Evolutionary conservation across 2,888 invertebrate species (phyloP).

Genomic region (Myopa tessellatipennis): DNA sequence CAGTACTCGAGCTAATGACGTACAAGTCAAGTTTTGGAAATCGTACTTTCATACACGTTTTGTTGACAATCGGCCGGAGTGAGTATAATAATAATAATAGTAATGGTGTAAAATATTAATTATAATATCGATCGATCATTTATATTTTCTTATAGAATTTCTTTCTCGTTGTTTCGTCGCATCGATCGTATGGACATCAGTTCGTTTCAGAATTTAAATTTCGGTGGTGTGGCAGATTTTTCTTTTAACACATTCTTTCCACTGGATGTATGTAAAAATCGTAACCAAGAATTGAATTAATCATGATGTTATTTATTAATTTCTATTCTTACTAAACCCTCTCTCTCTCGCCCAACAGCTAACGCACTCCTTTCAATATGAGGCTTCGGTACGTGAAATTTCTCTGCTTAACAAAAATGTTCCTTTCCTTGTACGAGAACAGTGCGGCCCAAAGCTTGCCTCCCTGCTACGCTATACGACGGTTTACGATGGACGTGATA

Average conservation of each 20-base stretch:
- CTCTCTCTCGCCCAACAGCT: conserved; percentile 69
- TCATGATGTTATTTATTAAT: not conserved
- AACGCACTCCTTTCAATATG: conserved; percentile 89
- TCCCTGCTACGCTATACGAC: conserved; percentile 86
- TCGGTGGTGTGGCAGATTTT: conserved; percentile 82
- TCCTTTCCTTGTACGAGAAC: conserved; percentile 88
- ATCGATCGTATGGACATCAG: conserved; percentile 67
- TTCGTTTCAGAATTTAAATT: conserved; percentile 81
- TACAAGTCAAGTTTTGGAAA: conserved; percentile 83
- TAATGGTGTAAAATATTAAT: not conserved
- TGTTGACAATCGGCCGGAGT: conserved; percentile 73
- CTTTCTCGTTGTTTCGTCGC: conserved; percentile 80
- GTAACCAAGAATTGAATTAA: not conserved
- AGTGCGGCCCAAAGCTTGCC: conserved; percentile 86
- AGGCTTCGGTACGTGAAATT: conserved; percentile 85
- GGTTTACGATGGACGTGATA: conserved; percentile 83
- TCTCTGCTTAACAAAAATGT: conserved; percentile 78
- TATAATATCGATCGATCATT: not conserved
- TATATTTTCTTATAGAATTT: conserved; percentile 71
- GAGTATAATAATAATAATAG: conserved; percentile 62
- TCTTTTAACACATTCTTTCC: conserved; percentile 74
- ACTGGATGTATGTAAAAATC: conserved; percentile 61
- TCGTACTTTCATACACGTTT: conserved; percentile 80
- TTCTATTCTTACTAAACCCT: not conserved
- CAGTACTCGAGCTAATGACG: conserved; percentile 83